phyloP scores from a whole-genome alignment of 2,888 invertebrate genomes.

The Diloba caeruleocephala region DNA sequence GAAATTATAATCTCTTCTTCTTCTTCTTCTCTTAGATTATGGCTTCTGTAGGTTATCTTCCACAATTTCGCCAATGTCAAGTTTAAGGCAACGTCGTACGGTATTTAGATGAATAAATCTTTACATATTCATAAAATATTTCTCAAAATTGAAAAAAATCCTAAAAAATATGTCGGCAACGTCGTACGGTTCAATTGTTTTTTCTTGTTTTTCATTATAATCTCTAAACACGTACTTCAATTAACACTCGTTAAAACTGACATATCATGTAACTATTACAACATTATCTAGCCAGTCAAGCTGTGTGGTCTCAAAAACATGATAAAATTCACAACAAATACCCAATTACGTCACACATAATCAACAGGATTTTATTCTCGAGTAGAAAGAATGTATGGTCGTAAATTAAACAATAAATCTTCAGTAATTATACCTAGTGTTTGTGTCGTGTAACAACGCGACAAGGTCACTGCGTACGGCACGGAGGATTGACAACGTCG shows the following conservation, averaged over 20 bases:
- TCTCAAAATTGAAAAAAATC: too few species aligned
- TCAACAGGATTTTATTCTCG: conserved; percentile 43
- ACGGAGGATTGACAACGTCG: conserved; percentile 78
- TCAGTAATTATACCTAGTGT: conserved; percentile 70
- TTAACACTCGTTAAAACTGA: conserved; percentile 27
- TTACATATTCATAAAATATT: too few species aligned
- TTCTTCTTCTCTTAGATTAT: too few species aligned
- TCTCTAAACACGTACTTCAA: conserved; percentile 22
- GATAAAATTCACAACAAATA: conserved; percentile 37
- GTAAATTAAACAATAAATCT: conserved; percentile 67
- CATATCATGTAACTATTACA: conserved; percentile 22
- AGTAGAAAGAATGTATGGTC: conserved; percentile 49
- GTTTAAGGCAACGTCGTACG: too few species aligned
- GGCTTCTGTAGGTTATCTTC: too few species aligned
- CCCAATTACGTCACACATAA: conserved; percentile 33
- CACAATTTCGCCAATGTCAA: too few species aligned
- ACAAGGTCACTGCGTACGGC: conserved; percentile 80
- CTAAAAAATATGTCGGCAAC: too few species aligned
- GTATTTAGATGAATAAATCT: too few species aligned
- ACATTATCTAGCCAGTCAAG: conserved; percentile 20
- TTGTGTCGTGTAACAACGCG: conserved; percentile 69
- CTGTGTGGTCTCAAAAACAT: conserved; percentile 17
- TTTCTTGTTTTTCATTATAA: too few species aligned
- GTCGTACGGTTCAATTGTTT: too few species aligned
- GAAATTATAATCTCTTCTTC: too few species aligned